Evolutionary conservation across 2,888 invertebrate genomes (phyloP).

Genomic region (Drepana falcataria): DNA sequence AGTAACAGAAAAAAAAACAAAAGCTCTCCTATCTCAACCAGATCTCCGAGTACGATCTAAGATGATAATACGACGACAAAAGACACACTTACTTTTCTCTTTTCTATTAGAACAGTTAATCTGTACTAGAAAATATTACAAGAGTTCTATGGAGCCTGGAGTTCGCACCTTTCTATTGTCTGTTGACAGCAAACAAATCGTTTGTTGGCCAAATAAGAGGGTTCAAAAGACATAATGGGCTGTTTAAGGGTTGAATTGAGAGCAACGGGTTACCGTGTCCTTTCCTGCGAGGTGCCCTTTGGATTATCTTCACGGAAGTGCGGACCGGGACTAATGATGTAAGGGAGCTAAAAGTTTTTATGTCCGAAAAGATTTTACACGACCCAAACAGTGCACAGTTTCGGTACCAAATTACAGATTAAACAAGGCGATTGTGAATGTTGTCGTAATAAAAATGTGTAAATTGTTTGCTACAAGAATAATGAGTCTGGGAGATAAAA

Average conservation of each 20-base stretch:
- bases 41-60: slow-evolving; percentile 63
- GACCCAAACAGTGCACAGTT: background rate
- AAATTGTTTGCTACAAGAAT: slow-evolving; percentile 14
- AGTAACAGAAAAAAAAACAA: slow-evolving; percentile 46
- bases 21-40: slow-evolving; percentile 51
- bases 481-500: slow-evolving; percentile 4
- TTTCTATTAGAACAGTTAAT: slow-evolving; percentile 59
- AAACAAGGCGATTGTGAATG: background rate
- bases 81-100: slow-evolving; percentile 50
- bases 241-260: slow-evolving; percentile 67
- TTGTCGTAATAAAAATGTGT: slow-evolving; percentile 7
- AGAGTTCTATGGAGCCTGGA: slow-evolving; percentile 33
- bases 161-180: slow-evolving; percentile 71
- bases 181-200: slow-evolving; percentile 76
- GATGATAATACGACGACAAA: slow-evolving; percentile 66
- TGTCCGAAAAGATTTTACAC: background rate
- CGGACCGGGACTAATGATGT: slow-evolving; percentile 45
- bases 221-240: slow-evolving; percentile 57
- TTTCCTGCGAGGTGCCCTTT: slow-evolving; percentile 55
- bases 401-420: background rate
- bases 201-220: slow-evolving; percentile 63
- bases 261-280: slow-evolving; percentile 69
- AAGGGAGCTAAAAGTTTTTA: slow-evolving; percentile 48
- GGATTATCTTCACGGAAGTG: slow-evolving; percentile 52
- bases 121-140: slow-evolving; percentile 32